Evolutionary conservation across 2,113 vertebrate species (phyloP), one percentile per base, ranked within the genome.

Genomic region (Podarcis muralis): DNA sequence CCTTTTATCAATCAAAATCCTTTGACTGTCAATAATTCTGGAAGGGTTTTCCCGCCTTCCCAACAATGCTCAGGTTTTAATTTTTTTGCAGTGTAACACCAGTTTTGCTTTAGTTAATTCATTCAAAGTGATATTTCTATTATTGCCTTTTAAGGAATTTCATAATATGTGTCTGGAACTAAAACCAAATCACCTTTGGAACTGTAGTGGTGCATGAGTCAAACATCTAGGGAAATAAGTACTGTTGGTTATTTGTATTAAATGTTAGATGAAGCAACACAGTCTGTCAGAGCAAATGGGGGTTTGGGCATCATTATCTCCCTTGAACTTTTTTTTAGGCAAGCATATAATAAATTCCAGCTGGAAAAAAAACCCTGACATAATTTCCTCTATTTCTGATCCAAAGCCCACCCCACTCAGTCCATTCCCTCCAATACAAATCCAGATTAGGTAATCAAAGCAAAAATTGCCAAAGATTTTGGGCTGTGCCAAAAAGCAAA

Each of bases 141-240:
- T 83, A 48, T 43, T 88, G 27, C 94, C 93, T 89, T 95, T 93
- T 93, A 95, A 94, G 94, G 94, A 78, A 84, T 93, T 94, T 89
- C 20, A 37, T 74, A 30, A 37, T 53, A 35, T 62, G 32, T 92
- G 85, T 92, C 89, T 69, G 77, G 81, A 83, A 90, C 81, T 87
- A 85, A 90, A 92, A 89, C 83, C 93, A 87, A 48, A 65, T 81
- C 93, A 75, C 62, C 53, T 65, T 88, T 75, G 25, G 27, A 0
- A 0, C 71, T 72, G 76, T 88, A 83, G 1, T 0, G 40, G 0
- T n/a, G 3, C 1, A 30, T 90, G 94, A 96, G 88, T 94, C 94
- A 93, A 87, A 35, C 76, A 91, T 30, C 76, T 35, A 0, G 59
- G 85, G 84, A 89, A 80, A 85, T 20, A 11, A 65, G 40, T 82